Percentiles rank a stretch among this genome's conserved stretches.
Conservation (phyloP, 2,113 vertebrate genomes). For the Coptodon bakossiorum region DNA sequence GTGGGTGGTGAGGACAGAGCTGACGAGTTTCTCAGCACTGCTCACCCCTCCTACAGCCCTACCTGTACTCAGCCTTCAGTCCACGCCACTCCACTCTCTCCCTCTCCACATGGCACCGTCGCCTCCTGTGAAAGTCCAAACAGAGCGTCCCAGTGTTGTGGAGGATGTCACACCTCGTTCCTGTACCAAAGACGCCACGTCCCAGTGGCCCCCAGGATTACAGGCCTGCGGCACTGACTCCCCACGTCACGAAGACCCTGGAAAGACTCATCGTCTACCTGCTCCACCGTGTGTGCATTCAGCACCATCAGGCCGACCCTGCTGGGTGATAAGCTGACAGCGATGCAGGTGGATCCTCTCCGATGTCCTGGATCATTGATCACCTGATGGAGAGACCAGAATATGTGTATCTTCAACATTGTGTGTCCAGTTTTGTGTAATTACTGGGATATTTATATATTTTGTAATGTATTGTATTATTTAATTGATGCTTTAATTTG, state of each 20-base stretch:
- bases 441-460: background rate
- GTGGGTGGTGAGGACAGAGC: background rate
- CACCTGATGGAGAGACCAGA: background rate
- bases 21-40: background rate
- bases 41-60: background rate
- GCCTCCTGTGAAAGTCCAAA: background rate
- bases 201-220: background rate
- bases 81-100: background rate
- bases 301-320: no score
- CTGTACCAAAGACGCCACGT: background rate
- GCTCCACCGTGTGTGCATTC: background rate
- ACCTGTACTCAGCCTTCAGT: background rate
- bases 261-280: background rate
- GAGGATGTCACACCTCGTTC: background rate
- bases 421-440: background rate
- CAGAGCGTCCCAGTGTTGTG: background rate
- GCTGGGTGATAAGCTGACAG: background rate
- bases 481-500: background rate
- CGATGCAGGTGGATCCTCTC: background rate
- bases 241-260: background rate
- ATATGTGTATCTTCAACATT: background rate
- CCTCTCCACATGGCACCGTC: accelerated
- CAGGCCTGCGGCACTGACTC: background rate
- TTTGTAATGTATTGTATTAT: background rate
- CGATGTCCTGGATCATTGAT: background rate